Percentiles rank a stretch among this genome's conserved stretches.
phyloP scores from a whole-genome alignment of 2,113 vertebrate species.

The Pteropus alecto region DNA sequence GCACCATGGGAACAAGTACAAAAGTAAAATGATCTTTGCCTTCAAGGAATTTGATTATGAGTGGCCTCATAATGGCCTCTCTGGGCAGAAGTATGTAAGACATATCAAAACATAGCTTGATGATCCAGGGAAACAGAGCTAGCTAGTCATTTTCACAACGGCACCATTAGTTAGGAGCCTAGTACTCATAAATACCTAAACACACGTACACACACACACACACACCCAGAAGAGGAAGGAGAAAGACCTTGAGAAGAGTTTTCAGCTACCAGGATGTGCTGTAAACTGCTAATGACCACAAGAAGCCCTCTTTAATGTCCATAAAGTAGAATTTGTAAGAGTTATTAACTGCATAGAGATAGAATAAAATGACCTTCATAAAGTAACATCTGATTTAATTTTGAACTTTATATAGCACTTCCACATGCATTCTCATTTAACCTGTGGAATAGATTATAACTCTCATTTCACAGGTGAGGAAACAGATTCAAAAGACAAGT shows the following conservation, averaged over 20 bases:
- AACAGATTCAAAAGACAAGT: not conserved
- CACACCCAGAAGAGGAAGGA: not conserved
- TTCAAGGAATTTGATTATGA: not conserved
- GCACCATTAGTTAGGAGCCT: not conserved
- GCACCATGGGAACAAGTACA: not conserved
- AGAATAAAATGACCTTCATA: slow-evolving; percentile 18
- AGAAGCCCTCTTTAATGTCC: not conserved
- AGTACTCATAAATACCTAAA: not conserved
- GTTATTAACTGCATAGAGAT: not conserved
- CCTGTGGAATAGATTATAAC: not conserved
- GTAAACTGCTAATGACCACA: not conserved
- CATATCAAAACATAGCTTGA: not conserved
- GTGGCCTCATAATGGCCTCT: not conserved
- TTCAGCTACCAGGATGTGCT: not conserved
- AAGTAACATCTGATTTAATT: not conserved
- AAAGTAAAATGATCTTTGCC: not conserved
- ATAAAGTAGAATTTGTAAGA: not conserved
- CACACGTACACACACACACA: not conserved
- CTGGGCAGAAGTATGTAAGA: not conserved
- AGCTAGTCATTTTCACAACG: not conserved
- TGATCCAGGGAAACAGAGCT: not conserved
- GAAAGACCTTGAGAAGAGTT: not conserved
- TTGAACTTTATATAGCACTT: not conserved
- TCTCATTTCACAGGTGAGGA: not conserved
- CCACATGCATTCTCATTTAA: not conserved